phyloP scores from a whole-genome alignment of 2,797 vertebrate genomes.

The Oreochromis grahami region DNA sequence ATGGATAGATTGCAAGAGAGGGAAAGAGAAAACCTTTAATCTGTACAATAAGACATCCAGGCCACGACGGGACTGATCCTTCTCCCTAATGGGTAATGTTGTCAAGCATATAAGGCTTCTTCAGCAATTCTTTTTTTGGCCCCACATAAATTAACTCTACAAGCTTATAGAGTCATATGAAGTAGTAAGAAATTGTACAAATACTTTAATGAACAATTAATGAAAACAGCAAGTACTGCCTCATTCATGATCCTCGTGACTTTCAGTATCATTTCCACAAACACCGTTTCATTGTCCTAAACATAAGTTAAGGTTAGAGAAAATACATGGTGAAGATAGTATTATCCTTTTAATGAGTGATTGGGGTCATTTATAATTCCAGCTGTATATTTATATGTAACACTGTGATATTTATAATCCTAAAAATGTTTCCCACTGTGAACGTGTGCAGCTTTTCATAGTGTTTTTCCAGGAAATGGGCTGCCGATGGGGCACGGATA shows the following conservation, averaged over 20 bases:
- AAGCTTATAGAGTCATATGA: background rate
- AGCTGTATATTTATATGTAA: background rate
- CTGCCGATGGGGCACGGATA: background rate
- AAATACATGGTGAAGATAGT: background rate
- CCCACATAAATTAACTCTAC: background rate
- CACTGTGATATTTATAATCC: background rate
- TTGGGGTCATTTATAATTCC: background rate
- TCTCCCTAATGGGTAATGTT: constrained; percentile 42
- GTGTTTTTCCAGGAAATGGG: background rate
- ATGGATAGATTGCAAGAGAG: background rate
- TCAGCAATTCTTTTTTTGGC: constrained; percentile 23
- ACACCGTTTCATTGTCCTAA: background rate
- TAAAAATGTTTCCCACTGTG: background rate
- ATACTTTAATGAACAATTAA: background rate
- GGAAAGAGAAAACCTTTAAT: constrained; percentile 65
- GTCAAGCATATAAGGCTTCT: constrained; percentile 39
- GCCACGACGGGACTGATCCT: constrained; percentile 53
- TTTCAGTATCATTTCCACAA: background rate
- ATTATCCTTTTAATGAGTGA: background rate
- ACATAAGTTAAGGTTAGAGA: background rate
- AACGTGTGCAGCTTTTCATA: background rate
- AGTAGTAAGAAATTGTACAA: background rate
- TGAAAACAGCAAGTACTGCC: background rate
- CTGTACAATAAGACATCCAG: constrained; percentile 57
- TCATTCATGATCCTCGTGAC: background rate